Base-by-base conservation (phyloP, 2,888 invertebrate species). In the Meghimatium bilineatum region DNA sequence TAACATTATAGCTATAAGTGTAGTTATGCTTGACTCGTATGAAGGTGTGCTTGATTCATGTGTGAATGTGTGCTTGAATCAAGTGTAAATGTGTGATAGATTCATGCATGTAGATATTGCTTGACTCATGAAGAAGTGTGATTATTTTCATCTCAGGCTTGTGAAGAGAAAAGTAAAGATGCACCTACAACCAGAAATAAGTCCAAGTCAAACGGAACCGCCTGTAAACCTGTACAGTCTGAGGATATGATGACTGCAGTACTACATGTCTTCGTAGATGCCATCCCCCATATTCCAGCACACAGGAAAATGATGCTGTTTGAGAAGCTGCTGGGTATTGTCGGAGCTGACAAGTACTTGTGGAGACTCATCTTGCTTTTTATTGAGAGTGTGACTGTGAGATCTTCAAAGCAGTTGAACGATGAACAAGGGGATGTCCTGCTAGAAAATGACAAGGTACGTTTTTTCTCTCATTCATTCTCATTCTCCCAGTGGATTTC, bases 211-310 rank as follows among this genome's bases (percentile, higher is more conserved):
- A 56, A 23, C 20, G 76, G 44, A 29, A 60, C 52, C 26, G 52
- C 88, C 86, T 52, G 83, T 87, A 77, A 89, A 84, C 86, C 87
- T 14, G 87, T 88, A 74, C 87, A 88, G 78, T 87, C 87, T 60
- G 89, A 89, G 60, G 90, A 89, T 67, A 87, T 92, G 49, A 89
- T 91, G 83, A 90, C 91, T 71, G 89, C 90, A 89, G 90, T 91
- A 82, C 94, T 98, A 34, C 95, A 97, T 74, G 97, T 98, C 74
- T 99, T 99, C 93, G 97, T 98, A 0, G 97, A 97, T 90, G 97
- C 97, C 0, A 95, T 98, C 72, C 95, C 97, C 0, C 97, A 99
- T 93, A 97, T 99, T 29, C 99, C 99, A 0, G 97, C 97, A 89
- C 99, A 99, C 93, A 95, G 99, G 72, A 95, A 98, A 82, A 94